Conservation (phyloP, 2,888 invertebrate species). For the Pandemis cinnamomeana region DNA sequence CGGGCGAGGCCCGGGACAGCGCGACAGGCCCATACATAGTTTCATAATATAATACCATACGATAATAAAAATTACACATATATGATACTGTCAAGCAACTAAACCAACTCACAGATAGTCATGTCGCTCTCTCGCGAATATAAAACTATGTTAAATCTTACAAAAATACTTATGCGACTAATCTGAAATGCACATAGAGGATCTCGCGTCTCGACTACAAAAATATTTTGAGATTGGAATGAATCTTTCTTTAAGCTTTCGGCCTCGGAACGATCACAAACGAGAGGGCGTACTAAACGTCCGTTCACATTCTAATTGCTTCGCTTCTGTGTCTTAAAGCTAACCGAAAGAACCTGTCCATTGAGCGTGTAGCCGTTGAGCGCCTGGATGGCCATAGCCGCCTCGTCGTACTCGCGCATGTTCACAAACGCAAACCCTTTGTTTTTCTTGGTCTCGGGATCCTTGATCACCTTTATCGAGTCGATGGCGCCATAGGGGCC, state of each 20-base stretch:
- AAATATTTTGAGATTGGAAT: conserved; percentile 85
- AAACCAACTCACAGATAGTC: conserved; percentile 77
- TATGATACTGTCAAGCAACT: conserved; percentile 82
- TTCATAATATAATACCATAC: conserved; percentile 81
- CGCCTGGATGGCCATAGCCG: conserved; percentile 82
- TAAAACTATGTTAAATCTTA: conserved; percentile 83
- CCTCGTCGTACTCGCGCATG: conserved; percentile 83
- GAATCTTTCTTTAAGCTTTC: conserved; percentile 77
- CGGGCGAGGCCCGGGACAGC: conserved; percentile 53
- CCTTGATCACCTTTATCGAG: conserved; percentile 83
- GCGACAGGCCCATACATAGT: conserved; percentile 82
- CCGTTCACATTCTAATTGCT: conserved; percentile 74
- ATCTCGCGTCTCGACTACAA: conserved; percentile 82
- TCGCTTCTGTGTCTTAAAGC: conserved; percentile 84
- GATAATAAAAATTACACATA: conserved; percentile 80
- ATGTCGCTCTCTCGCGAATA: conserved; percentile 82
- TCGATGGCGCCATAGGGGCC: conserved; percentile 83
- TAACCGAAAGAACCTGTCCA: conserved; percentile 83
- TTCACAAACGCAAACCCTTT: conserved; percentile 83
- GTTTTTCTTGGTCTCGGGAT: conserved; percentile 83
- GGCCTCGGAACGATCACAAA: conserved; percentile 77
- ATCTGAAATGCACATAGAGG: conserved; percentile 84
- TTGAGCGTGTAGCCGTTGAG: conserved; percentile 84
- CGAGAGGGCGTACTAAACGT: conserved; percentile 74
- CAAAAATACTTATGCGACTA: conserved; percentile 84